phyloP scores from a whole-genome alignment of 30 jellyfish, hydroid and myxozoan genomes.

The Pelagia noctiluca region DNA sequence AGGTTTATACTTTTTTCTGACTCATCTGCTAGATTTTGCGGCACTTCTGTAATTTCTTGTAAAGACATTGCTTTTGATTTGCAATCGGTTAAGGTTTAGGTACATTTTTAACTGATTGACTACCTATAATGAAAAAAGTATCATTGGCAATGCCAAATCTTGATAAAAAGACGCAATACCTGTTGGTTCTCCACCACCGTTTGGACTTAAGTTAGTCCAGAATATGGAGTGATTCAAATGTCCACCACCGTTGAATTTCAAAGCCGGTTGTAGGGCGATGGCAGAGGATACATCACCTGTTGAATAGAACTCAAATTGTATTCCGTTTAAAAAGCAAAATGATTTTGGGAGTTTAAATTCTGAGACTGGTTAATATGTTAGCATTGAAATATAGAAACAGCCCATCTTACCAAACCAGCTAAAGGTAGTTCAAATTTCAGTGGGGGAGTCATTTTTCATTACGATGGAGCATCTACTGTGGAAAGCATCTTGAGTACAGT shows the following conservation, averaged over 20 bases:
- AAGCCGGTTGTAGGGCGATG: slow-evolving; percentile 76
- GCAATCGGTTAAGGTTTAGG: no score
- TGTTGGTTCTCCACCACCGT: slow-evolving; percentile 98
- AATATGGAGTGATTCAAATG: slow-evolving; percentile 93
- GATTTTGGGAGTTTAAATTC: not conserved
- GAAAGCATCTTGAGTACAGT: no score
- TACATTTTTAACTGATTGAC: no score
- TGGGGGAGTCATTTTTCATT: not conserved
- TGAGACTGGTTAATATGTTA: not conserved
- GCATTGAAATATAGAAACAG: not conserved
- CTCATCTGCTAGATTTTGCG: no score
- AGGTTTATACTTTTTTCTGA: no score
- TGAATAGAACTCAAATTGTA: not conserved
- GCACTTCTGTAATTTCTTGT: no score
- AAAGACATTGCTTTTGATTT: no score
- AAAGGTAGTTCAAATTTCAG: not conserved
- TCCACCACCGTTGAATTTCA: slow-evolving; percentile 98
- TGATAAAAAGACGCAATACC: no score
- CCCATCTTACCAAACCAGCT: not conserved
- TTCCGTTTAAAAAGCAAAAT: not conserved
- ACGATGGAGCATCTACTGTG: not conserved
- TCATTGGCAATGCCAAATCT: no score
- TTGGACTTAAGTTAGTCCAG: slow-evolving; percentile 97
- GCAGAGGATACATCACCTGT: slow-evolving; percentile 83
- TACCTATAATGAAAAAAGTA: no score